Evolutionary conservation across 2,797 vertebrate genomes (phyloP), one percentile per base, ranked within the genome.

Genomic region (Potorous gilbertii): DNA sequence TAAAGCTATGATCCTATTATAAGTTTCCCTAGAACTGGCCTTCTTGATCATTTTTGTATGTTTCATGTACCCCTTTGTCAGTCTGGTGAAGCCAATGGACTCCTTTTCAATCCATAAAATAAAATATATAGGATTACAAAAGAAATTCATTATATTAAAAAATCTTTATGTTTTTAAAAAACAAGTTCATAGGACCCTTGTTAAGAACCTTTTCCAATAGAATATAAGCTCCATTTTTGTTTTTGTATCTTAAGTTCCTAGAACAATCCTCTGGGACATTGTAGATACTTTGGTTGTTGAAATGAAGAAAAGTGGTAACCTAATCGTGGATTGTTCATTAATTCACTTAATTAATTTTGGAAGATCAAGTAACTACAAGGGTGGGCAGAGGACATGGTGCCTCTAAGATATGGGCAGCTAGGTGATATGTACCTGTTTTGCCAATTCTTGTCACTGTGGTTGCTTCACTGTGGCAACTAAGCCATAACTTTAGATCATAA

Each of bases 401-500:
- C 55, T 55, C 2, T 31, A 11, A 0, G 14, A 24, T 46, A 29
- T 11, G 10, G 29, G 52, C 56, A 59, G 27, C 3, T 56, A 59
- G 54, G 55, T 55, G 28, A 40, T 1, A 55, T 28, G 24, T 56
- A 34, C 54, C 1, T 11, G 16, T 56, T 50, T 34, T 16, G 1
- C n/a, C 31, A 9, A 5, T 2, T 4, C 0, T 2, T 52, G 59
- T 27, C 29, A 92, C 3, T 0, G 0, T n/a, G 59, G 12, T 62
- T 74, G 62, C 34, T 40, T 74, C 34, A 3, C 13, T n/a, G 34
- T 74, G 62, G 34, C 34, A 18, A 40, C 34, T 74, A 40, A 5
- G 4, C 34, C 62, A 74, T 40, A 34, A 40, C 14, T 34, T 74
- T 74, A 74, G 34, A 40, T n/a, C 62, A 2, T 74, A 74, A n/a